These are phyloP conservation scores for Sphaeramia orbicularis DNA, from an alignment of 2,797 vertebrate genomes.

Conservation along the genomic window DNA sequence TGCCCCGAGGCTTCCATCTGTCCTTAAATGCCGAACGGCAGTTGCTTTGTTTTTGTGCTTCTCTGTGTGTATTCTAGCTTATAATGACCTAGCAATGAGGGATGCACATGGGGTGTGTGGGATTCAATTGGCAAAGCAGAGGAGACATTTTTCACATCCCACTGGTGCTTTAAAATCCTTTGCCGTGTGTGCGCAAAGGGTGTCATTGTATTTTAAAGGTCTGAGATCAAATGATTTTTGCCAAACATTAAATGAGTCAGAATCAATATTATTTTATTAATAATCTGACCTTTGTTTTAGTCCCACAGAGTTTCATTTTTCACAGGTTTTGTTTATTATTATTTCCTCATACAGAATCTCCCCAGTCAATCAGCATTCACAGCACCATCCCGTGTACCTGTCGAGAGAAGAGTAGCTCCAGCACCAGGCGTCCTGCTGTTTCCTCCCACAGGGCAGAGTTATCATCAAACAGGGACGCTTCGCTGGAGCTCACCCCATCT, in stretches of 20 bases:
- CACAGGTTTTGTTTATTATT: conserved; percentile 15
- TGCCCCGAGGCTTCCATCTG: conserved; percentile 59
- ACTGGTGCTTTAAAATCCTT: conserved; percentile 23
- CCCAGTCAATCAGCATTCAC: conserved; percentile 48
- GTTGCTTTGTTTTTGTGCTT: conserved; percentile 14
- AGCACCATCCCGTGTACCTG: conserved; percentile 28
- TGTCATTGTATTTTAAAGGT: conserved; percentile 22
- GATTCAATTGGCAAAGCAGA: conserved; percentile 20
- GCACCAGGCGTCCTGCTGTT: conserved; percentile 49
- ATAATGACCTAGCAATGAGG: conserved; percentile 42
- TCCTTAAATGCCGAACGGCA: conserved; percentile 44
- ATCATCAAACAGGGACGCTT: conserved; percentile 61
- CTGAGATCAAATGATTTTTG: neutral
- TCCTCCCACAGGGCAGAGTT: conserved; percentile 52
- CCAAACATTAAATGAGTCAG: conserved; percentile 18
- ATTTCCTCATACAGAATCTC: conserved; percentile 17
- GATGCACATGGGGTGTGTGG: conserved; percentile 24
- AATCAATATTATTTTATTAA: conserved; percentile 25
- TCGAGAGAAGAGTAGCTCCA: conserved; percentile 20
- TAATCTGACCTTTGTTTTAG: conserved; percentile 23
- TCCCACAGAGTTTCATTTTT: conserved; percentile 18
- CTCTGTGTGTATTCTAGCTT: conserved; percentile 20
- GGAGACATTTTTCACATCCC: conserved; percentile 32
- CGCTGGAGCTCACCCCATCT: conserved; percentile 51
- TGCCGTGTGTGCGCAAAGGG: neutral